These are phyloP conservation scores for Ictalurus furcatus DNA, from an alignment of 2,113 vertebrate genomes.

Conservation along the genomic window DNA sequence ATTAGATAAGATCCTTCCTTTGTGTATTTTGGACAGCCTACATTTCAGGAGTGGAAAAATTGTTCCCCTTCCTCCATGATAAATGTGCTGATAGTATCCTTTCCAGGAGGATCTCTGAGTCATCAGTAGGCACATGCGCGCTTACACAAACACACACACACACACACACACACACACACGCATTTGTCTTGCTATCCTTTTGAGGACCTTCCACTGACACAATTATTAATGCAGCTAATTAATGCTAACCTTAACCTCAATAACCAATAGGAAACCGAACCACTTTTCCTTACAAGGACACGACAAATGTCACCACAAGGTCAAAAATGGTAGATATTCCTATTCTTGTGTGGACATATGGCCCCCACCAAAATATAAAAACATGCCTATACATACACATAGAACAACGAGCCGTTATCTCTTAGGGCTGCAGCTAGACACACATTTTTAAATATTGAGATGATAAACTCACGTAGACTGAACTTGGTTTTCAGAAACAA, in stretches of 20 bases:
- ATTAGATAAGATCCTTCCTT: background rate
- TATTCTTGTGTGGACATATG: background rate
- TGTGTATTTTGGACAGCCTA: background rate
- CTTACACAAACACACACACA: background rate
- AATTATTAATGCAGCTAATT: background rate
- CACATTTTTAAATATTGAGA: too few species aligned
- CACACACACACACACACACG: background rate
- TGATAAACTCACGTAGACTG: background rate
- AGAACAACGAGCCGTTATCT: background rate
- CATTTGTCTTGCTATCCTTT: background rate
- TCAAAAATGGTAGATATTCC: background rate
- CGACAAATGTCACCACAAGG: background rate
- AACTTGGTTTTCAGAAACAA: background rate
- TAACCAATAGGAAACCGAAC: background rate
- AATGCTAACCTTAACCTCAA: background rate
- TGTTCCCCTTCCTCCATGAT: background rate
- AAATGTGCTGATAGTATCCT: background rate
- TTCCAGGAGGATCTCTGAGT: background rate
- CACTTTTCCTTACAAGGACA: background rate
- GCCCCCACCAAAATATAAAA: background rate
- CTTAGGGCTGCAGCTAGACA: background rate
- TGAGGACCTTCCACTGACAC: background rate
- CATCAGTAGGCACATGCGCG: slow-evolving; percentile 6
- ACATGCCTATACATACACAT: background rate
- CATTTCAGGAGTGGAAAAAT: background rate